Conservation (phyloP, 2,113 vertebrate species). For the Plestiodon gilberti region DNA sequence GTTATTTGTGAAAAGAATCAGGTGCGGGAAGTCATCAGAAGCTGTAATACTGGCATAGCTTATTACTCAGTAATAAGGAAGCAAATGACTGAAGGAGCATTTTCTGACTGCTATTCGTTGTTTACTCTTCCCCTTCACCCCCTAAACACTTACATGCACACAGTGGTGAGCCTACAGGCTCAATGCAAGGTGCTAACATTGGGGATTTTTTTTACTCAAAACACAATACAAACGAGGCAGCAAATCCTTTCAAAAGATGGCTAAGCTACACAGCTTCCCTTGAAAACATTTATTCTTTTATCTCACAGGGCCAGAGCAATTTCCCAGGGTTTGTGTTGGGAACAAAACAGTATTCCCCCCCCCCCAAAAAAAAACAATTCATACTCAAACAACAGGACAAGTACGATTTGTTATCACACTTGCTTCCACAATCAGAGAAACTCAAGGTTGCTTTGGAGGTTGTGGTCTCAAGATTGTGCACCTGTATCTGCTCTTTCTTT, state of each 20-base stretch:
- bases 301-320: not conserved
- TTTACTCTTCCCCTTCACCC: not conserved
- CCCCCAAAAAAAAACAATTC: too few relatives aligned
- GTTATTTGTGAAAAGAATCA: constrained; percentile 13
- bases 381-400: not conserved
- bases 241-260: not conserved
- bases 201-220: not conserved
- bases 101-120: constrained; percentile 11
- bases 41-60: not conserved
- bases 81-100: not conserved
- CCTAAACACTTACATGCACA: not conserved
- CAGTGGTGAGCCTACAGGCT: not conserved
- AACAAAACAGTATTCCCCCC: not conserved
- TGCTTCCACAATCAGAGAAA: not conserved
- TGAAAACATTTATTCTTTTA: not conserved
- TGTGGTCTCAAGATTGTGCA: not conserved
- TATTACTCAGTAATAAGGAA: constrained; percentile 3
- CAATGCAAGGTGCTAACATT: constrained; percentile 10
- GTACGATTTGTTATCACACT: not conserved
- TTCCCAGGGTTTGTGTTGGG: not conserved
- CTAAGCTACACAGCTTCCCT: not conserved
- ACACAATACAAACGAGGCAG: not conserved
- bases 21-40: constrained; percentile 9
- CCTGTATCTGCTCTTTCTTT: not conserved
- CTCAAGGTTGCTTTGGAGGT: not conserved